Base-by-base conservation (phyloP, 2,113 vertebrate species). In the Dasyurus viverrinus region DNA sequence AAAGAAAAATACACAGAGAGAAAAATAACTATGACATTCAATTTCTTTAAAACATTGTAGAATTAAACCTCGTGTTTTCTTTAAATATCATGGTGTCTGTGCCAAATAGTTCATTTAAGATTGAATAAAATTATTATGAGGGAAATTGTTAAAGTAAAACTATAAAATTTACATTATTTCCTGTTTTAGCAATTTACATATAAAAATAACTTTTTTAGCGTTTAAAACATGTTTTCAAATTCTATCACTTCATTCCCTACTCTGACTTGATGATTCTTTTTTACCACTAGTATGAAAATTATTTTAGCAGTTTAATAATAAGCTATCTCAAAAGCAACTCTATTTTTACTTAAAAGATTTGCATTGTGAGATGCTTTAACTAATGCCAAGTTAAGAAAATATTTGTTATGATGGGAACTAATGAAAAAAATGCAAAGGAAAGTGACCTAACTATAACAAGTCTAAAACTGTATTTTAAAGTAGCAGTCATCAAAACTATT, bases 21-120 rank as follows among this genome's bases (percentile, higher is more conserved):
- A 94, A 76, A 19, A 10, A 25, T 27, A 55, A 30, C 91, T 14
- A 89, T 55, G 27, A 27, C 26, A 89, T 93, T 97, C 48, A 93
- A 54, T 90, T 96, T 93, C 50, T 90, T 47, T 53, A 89, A 93
- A 97, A 54, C 1, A 55, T 54, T 93, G 26, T 47, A 95, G 94
- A 90, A 92, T 93, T 93, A 92, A 93, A 90, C 26, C 50, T 2
- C 24, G 3, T 46, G 47, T 84, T 93, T 89, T 92, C 30, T 90
- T n/a, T 92, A 26, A 76, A 36, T 26, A 27, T 30, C 94, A 92
- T 94, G 11, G 2, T 53, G 11, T 30, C 3, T 48, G n/a, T 84
- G 14, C 55, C n/a, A 84, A 84, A 16, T 84, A 24, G 5, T 9
- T 11, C 0, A 53, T 94, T 96, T 93, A 90, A 76, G 36, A 30